These are phyloP conservation scores for Brachionichthys hirsutus DNA, from an alignment of 2,113 vertebrate species.

Conservation along the genomic window DNA sequence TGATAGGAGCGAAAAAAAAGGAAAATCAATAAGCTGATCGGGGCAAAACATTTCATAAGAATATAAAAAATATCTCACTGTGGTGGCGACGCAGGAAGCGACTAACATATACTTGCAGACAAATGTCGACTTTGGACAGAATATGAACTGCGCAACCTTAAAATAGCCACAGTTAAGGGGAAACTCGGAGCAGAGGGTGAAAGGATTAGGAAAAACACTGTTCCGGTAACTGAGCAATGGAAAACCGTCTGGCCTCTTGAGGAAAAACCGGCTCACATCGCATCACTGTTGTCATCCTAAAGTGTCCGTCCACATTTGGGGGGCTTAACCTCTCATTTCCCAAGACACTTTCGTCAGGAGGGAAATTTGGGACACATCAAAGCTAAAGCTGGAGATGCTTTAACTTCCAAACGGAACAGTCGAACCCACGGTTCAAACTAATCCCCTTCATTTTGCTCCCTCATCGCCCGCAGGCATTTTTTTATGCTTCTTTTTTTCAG, in stretches of 20 bases:
- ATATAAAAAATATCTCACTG: constrained; percentile 6
- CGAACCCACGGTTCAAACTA: constrained; percentile 55
- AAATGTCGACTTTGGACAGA: constrained; percentile 45
- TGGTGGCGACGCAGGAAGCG: neutral
- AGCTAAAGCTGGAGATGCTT: constrained; percentile 59
- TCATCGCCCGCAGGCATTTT: constrained; percentile 34
- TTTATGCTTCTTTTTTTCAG: constrained; percentile 39
- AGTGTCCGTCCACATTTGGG: constrained; percentile 35
- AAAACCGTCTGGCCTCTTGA: constrained; percentile 49
- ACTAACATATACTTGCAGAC: constrained; percentile 27
- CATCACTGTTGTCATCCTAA: constrained; percentile 26
- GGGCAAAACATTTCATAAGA: neutral
- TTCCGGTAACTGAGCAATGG: constrained; percentile 51
- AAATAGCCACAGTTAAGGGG: constrained; percentile 59
- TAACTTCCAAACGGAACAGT: constrained; percentile 47
- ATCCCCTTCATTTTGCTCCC: constrained; percentile 36
- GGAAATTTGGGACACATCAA: constrained; percentile 53
- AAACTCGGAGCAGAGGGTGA: constrained; percentile 43
- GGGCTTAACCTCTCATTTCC: constrained; percentile 51
- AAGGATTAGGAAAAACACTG: constrained; percentile 53
- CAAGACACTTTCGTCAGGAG: constrained; percentile 31
- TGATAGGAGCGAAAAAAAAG: neutral
- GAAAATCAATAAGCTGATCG: too few species aligned
- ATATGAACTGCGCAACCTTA: constrained; percentile 55
- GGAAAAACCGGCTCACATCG: constrained; percentile 30